Conservation (phyloP, 2,888 invertebrate genomes). For the Ellobium chinense region DNA sequence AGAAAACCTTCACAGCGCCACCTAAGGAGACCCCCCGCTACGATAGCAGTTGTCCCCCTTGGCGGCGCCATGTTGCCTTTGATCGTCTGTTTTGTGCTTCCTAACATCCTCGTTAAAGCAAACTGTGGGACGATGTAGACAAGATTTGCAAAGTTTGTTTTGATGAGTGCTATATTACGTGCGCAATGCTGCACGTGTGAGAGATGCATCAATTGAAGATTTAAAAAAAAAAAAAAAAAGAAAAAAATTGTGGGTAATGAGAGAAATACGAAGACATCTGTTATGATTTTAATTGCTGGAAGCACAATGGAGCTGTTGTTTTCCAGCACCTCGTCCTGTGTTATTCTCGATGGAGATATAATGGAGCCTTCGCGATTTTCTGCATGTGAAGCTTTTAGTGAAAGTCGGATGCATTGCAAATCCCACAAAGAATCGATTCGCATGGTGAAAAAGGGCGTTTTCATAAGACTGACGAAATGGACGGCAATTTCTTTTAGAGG, state of each 20-base stretch:
- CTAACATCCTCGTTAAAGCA: no score
- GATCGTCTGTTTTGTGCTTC: conserved; percentile 6
- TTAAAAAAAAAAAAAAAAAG: background rate
- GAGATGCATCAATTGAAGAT: no score
- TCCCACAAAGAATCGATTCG: no score
- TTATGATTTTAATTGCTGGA: conserved; percentile 6
- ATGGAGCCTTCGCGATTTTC: no score
- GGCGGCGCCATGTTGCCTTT: conserved; percentile 2
- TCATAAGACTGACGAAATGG: no score
- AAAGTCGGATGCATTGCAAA: no score
- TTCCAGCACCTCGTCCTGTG: background rate
- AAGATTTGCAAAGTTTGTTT: background rate
- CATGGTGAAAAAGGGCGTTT: no score
- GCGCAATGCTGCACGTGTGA: background rate
- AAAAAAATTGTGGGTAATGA: background rate
- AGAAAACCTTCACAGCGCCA: background rate
- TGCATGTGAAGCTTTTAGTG: no score
- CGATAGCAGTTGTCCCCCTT: background rate
- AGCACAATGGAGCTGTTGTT: conserved; percentile 12
- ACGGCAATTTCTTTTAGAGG: no score
- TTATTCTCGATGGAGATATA: no score
- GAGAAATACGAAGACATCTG: background rate
- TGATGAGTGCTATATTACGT: background rate
- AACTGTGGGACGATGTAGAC: no score
- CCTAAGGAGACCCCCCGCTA: background rate